A percentile compares a stretch with the other conserved stretches of the same genome.
These are phyloP conservation scores for Pandion haliaetus DNA, from an alignment of 2,113 vertebrate genomes.

Conservation along the genomic window DNA sequence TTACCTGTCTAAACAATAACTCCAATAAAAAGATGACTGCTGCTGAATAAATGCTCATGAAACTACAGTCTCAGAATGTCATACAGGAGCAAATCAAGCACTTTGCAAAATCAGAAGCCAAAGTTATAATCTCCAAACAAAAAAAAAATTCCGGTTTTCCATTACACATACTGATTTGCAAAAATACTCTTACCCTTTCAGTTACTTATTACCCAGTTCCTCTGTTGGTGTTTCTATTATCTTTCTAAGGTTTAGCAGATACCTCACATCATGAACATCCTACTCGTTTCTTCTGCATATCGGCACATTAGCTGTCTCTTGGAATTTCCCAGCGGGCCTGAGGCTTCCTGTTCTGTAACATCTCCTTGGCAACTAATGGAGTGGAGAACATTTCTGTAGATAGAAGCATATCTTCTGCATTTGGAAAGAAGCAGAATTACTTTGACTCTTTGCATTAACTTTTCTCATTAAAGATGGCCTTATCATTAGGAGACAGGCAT, in stretches of 20 bases:
- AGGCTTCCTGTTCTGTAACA: neutral
- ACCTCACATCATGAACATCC: neutral
- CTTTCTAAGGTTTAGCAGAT: neutral
- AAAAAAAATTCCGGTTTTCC: neutral
- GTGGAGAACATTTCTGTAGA: neutral
- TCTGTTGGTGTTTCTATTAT: neutral
- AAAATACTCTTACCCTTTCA: neutral
- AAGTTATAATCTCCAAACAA: neutral
- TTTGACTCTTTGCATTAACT: neutral
- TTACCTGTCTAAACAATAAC: neutral
- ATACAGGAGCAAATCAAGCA: neutral
- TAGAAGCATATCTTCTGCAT: neutral
- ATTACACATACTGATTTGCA: neutral
- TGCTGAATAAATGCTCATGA: neutral
- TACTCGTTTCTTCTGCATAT: neutral
- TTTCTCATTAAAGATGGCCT: neutral
- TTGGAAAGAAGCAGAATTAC: neutral
- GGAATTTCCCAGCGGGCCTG: neutral
- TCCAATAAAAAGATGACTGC: neutral
- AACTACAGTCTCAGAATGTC: neutral
- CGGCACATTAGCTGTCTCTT: neutral
- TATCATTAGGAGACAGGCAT: neutral
- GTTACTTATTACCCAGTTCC: neutral
- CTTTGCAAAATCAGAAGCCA: neutral
- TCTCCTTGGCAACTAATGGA: constrained; percentile 9